Percentiles rank a stretch among this genome's conserved stretches.
These are phyloP conservation scores for Cheilosia urbana DNA, from an alignment of 2,888 invertebrate species.

Conservation along the genomic window DNA sequence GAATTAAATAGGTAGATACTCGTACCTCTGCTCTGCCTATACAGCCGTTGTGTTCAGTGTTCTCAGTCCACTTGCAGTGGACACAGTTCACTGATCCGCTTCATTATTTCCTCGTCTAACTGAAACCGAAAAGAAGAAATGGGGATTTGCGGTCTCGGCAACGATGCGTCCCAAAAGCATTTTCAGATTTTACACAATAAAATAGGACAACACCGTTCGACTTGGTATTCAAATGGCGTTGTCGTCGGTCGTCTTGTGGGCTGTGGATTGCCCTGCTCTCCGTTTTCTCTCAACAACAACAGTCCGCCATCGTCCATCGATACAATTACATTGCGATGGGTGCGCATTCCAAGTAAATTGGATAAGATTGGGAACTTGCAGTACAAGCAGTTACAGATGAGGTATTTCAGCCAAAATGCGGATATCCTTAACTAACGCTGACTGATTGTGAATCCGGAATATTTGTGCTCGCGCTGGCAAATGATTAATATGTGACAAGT, in stretches of 20 bases:
- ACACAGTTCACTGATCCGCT: conserved; percentile 74
- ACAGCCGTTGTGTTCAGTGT: conserved; percentile 30
- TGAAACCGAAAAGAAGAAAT: conserved; percentile 70
- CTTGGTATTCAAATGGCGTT: conserved; percentile 65
- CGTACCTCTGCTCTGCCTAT: not conserved
- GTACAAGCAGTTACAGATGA: conserved; percentile 33
- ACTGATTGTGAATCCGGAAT: conserved; percentile 53
- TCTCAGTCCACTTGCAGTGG: conserved; percentile 67
- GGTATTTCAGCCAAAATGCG: conserved; percentile 54
- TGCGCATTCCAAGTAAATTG: conserved; percentile 63
- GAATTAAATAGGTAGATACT: conserved; percentile 36
- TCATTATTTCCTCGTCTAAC: conserved; percentile 73
- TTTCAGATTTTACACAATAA: conserved; percentile 61
- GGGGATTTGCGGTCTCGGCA: conserved; percentile 60
- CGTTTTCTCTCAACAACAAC: not conserved
- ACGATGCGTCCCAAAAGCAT: conserved; percentile 64
- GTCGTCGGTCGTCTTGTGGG: conserved; percentile 11
- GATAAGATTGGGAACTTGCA: conserved; percentile 24
- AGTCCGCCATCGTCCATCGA: conserved; percentile 15
- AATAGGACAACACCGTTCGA: conserved; percentile 62
- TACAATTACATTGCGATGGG: conserved; percentile 48
- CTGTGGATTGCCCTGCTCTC: conserved; percentile 24
- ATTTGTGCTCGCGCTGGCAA: conserved; percentile 40
- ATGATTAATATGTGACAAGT: conserved; percentile 68
- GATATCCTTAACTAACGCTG: conserved; percentile 65